phyloP scores from a whole-genome alignment of 2,888 invertebrate genomes.

The Macaria liturata region DNA sequence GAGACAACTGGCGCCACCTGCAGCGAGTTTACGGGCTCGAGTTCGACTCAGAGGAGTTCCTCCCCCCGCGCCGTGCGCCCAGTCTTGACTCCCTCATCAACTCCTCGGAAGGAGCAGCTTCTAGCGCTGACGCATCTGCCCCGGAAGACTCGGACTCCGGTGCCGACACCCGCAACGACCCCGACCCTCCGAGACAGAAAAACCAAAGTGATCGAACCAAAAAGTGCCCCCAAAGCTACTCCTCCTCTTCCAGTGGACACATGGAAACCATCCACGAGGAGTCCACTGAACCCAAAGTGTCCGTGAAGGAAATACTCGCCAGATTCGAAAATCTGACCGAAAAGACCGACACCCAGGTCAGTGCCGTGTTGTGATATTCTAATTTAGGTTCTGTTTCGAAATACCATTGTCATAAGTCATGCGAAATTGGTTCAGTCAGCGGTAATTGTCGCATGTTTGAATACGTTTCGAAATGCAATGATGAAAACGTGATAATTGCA shows the following conservation, averaged over 20 bases:
- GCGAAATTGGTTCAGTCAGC: conserved; percentile 41
- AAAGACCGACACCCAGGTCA: conserved; percentile 67
- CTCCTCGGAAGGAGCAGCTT: conserved; percentile 85
- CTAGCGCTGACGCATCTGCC: conserved; percentile 84
- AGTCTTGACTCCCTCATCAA: conserved; percentile 88
- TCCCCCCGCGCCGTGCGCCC: conserved; percentile 74
- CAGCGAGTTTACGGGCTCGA: conserved; percentile 79
- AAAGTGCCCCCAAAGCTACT: conserved; percentile 76
- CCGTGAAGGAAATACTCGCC: conserved; percentile 91
- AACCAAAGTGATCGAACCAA: conserved; percentile 52
- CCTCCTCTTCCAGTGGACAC: conserved; percentile 84
- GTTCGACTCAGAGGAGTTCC: conserved; percentile 60
- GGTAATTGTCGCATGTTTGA: conserved; percentile 33
- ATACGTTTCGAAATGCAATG: conserved; percentile 45
- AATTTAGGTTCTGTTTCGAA: conserved; percentile 31
- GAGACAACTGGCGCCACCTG: conserved; percentile 80
- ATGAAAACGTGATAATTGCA: conserved; percentile 46
- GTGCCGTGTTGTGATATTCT: conserved; percentile 30
- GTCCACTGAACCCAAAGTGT: conserved; percentile 90
- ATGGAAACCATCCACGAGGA: conserved; percentile 94
- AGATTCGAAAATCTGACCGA: conserved; percentile 89
- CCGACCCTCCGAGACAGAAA: conserved; percentile 60
- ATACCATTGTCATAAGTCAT: conserved; percentile 35
- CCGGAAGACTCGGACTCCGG: conserved; percentile 86
- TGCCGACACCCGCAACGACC: conserved; percentile 83